Evolutionary conservation across 1,140 invertebrate species (phyloP).

Genomic region (Meloidogyne floridensis): DNA sequence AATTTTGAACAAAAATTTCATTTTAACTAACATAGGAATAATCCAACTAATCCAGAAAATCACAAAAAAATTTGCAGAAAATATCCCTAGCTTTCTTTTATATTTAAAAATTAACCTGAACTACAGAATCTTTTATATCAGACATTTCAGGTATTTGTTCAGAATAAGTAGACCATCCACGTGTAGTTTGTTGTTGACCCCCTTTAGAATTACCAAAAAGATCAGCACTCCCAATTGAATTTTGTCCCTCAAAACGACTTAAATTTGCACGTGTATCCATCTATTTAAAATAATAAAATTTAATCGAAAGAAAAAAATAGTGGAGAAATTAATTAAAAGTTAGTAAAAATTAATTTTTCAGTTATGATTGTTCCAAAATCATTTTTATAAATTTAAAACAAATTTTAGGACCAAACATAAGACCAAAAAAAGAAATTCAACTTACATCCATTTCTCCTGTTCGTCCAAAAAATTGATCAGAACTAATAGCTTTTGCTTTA

Average conservation of each 20-base stretch:
- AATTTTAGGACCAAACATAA: neutral
- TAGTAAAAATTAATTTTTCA: no score
- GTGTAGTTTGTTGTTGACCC: conserved; percentile 35
- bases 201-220: conserved; percentile 76
- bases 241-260: conserved; percentile 82
- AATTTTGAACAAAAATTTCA: no score
- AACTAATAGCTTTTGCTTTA: conserved; percentile 92
- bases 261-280: conserved; percentile 75
- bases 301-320: neutral
- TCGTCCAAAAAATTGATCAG: conserved; percentile 88
- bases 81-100: neutral
- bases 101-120: conserved; percentile 66
- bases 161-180: conserved; percentile 41
- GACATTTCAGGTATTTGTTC: conserved; percentile 79
- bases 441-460: conserved; percentile 68
- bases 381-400: neutral
- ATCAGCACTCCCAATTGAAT: conserved; percentile 92
- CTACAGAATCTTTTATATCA: conserved; percentile 92
- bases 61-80: neutral
- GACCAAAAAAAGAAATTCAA: neutral
- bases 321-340: no score
- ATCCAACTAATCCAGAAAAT: neutral
- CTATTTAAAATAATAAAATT: conserved; percentile 49
- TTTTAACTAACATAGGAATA: no score
- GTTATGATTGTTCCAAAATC: no score